Evolutionary conservation across 2,113 vertebrate genomes (phyloP).

Genomic region (Platichthys stellatus): DNA sequence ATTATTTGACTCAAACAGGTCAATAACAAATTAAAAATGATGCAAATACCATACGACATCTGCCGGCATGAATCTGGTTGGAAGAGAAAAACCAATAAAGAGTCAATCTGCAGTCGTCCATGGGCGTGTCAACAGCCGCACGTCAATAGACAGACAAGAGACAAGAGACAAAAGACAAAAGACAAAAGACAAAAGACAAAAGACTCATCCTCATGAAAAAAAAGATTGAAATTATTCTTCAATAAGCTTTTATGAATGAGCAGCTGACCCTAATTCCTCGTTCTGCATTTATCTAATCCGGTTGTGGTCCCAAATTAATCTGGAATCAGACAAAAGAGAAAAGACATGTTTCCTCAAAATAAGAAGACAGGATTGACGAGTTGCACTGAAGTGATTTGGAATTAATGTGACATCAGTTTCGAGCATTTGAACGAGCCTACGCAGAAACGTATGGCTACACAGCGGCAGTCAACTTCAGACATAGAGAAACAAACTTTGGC

Average conservation of each 20-base stretch:
- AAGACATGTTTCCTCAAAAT: no score
- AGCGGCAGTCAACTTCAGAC: no score
- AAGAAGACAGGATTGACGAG: not conserved
- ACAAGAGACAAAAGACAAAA: not conserved
- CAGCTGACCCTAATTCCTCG: constrained; percentile 14
- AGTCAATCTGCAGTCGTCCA: not conserved
- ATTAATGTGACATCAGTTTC: no score
- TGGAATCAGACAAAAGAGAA: not conserved
- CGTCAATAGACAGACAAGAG: not conserved
- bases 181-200: not conserved
- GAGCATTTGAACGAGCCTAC: no score
- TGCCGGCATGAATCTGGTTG: not conserved
- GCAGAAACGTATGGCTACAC: no score
- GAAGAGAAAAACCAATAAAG: constrained; percentile 11
- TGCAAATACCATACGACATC: not conserved
- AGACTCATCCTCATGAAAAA: not conserved
- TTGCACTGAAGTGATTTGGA: not conserved
- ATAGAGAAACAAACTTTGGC: not conserved
- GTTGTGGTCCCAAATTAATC: not conserved
- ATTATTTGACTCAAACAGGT: not conserved
- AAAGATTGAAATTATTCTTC: not conserved
- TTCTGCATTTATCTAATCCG: constrained; percentile 1
- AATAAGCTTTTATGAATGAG: not conserved
- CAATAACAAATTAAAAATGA: not conserved
- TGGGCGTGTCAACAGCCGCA: not conserved